Evolutionary conservation across 2,888 invertebrate species (phyloP).

Genomic region (Ectropis crepuscularia): DNA sequence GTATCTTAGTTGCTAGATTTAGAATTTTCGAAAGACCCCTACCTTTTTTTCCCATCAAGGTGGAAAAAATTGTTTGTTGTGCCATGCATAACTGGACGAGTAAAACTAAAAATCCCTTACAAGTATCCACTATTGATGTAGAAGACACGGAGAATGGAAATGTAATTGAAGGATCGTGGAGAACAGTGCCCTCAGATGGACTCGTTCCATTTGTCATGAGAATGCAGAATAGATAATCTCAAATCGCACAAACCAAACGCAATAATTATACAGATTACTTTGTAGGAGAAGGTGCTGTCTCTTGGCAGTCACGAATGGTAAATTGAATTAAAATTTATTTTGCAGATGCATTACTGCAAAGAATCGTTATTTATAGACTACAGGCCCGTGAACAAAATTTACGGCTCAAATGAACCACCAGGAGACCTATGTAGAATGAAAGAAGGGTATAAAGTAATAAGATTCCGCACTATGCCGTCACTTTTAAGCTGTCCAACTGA

Average conservation of each 20-base stretch:
- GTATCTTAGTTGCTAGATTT: background rate
- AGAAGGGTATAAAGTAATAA: too few relatives aligned
- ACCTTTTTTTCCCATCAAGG: conserved; percentile 9
- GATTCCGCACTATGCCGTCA: too few relatives aligned
- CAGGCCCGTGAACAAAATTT: too few relatives aligned
- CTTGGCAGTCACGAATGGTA: conserved; percentile 34
- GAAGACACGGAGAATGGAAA: conserved; percentile 27
- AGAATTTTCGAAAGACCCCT: background rate
- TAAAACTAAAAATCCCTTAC: background rate
- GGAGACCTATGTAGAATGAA: too few relatives aligned
- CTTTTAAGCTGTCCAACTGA: too few relatives aligned
- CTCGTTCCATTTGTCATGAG: conserved; percentile 23
- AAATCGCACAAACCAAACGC: conserved; percentile 23
- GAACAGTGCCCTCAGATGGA: conserved; percentile 30
- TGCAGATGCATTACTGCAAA: too few relatives aligned
- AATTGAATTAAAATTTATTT: background rate
- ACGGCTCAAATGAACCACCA: too few relatives aligned
- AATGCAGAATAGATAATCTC: conserved; percentile 20
- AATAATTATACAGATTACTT: conserved; percentile 38
- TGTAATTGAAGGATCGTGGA: conserved; percentile 32
- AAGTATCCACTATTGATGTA: conserved; percentile 25
- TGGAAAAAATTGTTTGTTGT: conserved; percentile 32
- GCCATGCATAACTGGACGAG: conserved; percentile 43
- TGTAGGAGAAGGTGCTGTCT: conserved; percentile 35
- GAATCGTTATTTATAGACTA: too few relatives aligned